Conservation (phyloP, 1,140 invertebrate genomes). For the Drosophila micromelanica region DNA sequence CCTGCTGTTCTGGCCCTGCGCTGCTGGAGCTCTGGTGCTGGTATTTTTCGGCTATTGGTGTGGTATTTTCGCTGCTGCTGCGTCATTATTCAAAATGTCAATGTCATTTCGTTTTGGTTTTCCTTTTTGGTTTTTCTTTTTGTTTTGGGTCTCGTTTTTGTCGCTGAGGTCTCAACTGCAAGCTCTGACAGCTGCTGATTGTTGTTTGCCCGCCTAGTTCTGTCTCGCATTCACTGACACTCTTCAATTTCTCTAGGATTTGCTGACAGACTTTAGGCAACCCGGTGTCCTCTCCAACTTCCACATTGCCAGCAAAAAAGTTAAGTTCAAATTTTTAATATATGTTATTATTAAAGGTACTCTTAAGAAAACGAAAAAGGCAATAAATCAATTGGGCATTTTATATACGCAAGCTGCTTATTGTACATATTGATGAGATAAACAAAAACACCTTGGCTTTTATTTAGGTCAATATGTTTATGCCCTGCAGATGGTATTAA, state of each 20-base stretch:
- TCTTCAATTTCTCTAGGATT: conserved; percentile 1
- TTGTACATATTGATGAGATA: conserved; percentile 18
- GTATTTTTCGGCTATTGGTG: conserved; percentile 2
- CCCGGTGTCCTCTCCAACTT: conserved; percentile 5
- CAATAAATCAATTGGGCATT: not conserved
- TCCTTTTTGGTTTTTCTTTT: conserved; percentile 18
- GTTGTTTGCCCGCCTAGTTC: conserved; percentile 26
- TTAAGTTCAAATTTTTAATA: not conserved
- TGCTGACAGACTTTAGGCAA: conserved; percentile 24
- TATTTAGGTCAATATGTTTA: not conserved
- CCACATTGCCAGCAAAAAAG: conserved; percentile 23
- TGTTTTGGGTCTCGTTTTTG: conserved; percentile 50
- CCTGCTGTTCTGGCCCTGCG: conserved; percentile 1
- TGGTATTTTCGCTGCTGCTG: conserved; percentile 42
- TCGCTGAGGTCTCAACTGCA: conserved; percentile 69
- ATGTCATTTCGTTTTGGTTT: conserved; percentile 66
- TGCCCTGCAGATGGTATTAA: not conserved
- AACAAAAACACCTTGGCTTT: conserved; percentile 10
- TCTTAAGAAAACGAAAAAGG: not conserved
- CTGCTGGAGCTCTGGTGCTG: conserved; percentile 12
- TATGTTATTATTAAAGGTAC: conserved; percentile 31
- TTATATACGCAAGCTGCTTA: not conserved
- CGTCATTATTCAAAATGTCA: conserved; percentile 82
- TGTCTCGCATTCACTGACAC: not conserved
- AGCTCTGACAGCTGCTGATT: conserved; percentile 70